Conservation (phyloP, 2,113 vertebrate species). For the Pogonocichla stellata region DNA sequence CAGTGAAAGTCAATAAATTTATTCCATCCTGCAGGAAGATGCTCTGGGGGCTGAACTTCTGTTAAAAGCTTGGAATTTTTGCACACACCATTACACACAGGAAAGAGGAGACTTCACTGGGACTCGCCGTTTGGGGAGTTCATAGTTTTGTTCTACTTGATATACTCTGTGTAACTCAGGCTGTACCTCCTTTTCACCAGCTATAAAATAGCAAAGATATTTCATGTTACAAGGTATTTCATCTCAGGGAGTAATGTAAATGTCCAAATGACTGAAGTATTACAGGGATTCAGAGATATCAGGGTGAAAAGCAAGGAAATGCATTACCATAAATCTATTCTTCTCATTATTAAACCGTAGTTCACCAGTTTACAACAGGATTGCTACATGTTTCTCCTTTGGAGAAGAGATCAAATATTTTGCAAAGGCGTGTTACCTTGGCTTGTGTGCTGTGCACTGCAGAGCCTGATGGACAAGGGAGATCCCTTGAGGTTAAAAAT, state of each 20-base stretch:
- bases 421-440: background rate
- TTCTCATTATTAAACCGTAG: background rate
- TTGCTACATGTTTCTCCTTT: background rate
- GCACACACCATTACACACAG: accelerated
- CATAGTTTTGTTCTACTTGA: background rate
- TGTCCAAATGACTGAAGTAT: background rate
- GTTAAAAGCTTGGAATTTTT: background rate
- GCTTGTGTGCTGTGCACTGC: background rate
- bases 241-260: background rate
- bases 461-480: background rate
- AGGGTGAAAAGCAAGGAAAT: background rate
- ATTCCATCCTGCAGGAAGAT: background rate
- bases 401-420: background rate
- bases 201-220: background rate
- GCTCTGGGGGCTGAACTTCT: background rate
- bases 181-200: background rate
- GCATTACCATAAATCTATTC: background rate
- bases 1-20: background rate
- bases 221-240: background rate
- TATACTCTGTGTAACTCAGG: background rate
- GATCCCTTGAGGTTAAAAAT: background rate
- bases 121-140: accelerated
- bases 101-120: background rate
- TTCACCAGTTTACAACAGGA: background rate
- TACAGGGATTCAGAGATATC: background rate